A percentile compares a stretch with the other conserved stretches of the same genome.
Conservation (phyloP, 1,140 invertebrate genomes). For the Halictus rubicundus region DNA sequence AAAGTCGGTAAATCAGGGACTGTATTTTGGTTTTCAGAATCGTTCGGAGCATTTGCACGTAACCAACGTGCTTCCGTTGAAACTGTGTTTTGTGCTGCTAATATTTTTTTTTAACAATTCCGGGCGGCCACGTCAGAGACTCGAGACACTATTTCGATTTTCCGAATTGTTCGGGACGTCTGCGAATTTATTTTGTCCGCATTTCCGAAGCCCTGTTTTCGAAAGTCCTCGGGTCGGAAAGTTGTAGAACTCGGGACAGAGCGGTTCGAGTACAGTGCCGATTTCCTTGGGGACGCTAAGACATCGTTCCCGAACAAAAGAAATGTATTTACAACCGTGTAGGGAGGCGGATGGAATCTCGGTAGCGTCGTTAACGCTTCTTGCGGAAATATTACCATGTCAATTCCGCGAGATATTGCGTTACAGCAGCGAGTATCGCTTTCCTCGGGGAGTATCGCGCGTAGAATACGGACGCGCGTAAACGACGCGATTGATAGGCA, state of each 20-base stretch:
- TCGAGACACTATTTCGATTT: no score
- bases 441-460: conserved; percentile 42
- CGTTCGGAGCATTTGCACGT: no score
- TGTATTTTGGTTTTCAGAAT: no score
- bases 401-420: conserved; percentile 55
- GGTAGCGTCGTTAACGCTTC: conserved; percentile 57
- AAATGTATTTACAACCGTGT: conserved; percentile 61
- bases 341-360: conserved; percentile 54
- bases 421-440: conserved; percentile 41
- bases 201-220: no score
- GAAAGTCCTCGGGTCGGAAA: conserved; percentile 19
- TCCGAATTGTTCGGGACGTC: no score
- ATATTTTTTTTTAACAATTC: no score
- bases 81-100: no score
- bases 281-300: conserved; percentile 64
- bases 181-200: no score
- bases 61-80: no score
- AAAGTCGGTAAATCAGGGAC: no score
- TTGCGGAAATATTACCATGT: conserved; percentile 58
- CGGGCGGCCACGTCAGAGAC: no score
- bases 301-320: conserved; percentile 51
- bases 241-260: conserved; percentile 48
- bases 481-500: conserved; percentile 45
- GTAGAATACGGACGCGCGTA: conserved; percentile 21
- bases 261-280: conserved; percentile 40